Evolutionary conservation across 2,888 invertebrate genomes (phyloP).

Genomic region (Phengaris alcon): DNA sequence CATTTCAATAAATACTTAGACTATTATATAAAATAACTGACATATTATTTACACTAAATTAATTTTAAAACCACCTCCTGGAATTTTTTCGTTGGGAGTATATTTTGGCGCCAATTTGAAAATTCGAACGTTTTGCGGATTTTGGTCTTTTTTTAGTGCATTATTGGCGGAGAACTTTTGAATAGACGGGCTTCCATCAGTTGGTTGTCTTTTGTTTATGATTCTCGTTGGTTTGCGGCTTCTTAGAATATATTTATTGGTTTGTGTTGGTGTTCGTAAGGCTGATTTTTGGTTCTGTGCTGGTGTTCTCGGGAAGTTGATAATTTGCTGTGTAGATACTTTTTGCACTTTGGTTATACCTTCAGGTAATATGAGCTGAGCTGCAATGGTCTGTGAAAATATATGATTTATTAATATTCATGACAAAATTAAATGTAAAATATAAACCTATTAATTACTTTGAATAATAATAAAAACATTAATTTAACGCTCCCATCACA

Average conservation of each 20-base stretch:
- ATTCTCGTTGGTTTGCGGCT: slow-evolving; percentile 39
- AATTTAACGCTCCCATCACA: too few relatives aligned
- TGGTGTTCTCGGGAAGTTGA: not conserved
- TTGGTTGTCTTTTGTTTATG: slow-evolving; percentile 41
- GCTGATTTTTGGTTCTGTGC: not conserved
- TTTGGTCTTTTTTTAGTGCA: slow-evolving; percentile 31
- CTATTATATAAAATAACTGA: not conserved
- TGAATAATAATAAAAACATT: too few relatives aligned
- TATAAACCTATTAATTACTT: too few relatives aligned
- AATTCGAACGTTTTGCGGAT: slow-evolving; percentile 12
- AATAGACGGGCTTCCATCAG: slow-evolving; percentile 49
- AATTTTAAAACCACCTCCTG: not conserved
- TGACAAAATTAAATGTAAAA: too few relatives aligned
- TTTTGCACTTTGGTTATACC: slow-evolving; percentile 26
- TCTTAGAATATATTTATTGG: slow-evolving; percentile 43
- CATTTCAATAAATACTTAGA: slow-evolving; percentile 26
- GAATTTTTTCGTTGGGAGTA: slow-evolving; percentile 29
- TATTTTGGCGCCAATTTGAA: slow-evolving; percentile 32
- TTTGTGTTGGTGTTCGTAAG: slow-evolving; percentile 41
- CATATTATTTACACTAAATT: not conserved
- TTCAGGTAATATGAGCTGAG: slow-evolving; percentile 16
- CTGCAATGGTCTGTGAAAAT: slow-evolving; percentile 6
- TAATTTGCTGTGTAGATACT: slow-evolving; percentile 9
- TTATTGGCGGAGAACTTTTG: slow-evolving; percentile 47
- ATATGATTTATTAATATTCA: not conserved